phyloP scores from a whole-genome alignment of 2,113 vertebrate genomes.

The Dipodomys stephensi region DNA sequence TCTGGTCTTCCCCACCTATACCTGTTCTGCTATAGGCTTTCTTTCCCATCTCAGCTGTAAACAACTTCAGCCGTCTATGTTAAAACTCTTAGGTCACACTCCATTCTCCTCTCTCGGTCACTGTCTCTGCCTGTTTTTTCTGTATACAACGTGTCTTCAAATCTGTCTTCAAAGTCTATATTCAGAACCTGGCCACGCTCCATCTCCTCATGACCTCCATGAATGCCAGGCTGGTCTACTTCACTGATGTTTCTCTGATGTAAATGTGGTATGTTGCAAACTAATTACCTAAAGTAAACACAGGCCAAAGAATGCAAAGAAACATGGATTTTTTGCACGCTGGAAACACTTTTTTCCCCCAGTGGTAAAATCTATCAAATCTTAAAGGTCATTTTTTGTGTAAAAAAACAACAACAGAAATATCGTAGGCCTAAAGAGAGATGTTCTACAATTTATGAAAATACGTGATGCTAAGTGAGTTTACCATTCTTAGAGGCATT shows the following conservation, averaged over 20 bases:
- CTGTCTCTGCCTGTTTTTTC: background rate
- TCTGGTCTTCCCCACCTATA: background rate
- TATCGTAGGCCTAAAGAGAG: conserved; percentile 32
- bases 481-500: background rate
- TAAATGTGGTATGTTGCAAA: background rate
- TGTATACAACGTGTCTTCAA: background rate
- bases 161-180: background rate
- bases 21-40: background rate
- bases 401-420: background rate
- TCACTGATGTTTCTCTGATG: background rate
- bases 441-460: conserved; percentile 19
- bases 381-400: conserved; percentile 44
- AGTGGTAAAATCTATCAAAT: conserved; percentile 5
- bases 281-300: background rate
- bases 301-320: background rate
- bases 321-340: background rate
- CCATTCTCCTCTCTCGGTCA: background rate
- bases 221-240: background rate
- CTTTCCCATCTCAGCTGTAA: background rate
- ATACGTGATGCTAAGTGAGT: conserved; percentile 7
- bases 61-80: background rate
- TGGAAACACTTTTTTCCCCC: background rate
- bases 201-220: background rate
- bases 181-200: background rate
- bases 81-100: background rate